Evolutionary conservation across 2,113 vertebrate genomes (phyloP).

Genomic region (Donacobius atricapilla): DNA sequence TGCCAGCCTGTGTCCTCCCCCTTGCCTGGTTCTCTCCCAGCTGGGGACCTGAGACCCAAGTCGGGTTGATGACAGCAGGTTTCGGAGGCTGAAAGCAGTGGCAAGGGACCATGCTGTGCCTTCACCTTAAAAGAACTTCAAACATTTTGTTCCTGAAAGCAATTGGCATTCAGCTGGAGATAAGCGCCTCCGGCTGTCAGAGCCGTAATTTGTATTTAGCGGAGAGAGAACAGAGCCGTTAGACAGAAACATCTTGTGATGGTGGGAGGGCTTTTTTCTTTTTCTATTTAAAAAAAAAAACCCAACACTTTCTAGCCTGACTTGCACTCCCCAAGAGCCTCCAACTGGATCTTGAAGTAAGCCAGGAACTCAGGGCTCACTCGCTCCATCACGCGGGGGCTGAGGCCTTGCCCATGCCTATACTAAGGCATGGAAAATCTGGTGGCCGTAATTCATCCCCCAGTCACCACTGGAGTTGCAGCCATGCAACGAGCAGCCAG

Average conservation of each 20-base stretch:
- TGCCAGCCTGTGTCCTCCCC: not conserved
- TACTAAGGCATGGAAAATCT: conserved; percentile 16
- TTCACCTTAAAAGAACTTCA: conserved; percentile 66
- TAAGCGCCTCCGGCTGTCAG: conserved; percentile 57
- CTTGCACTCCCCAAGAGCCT: not conserved
- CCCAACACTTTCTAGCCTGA: not conserved
- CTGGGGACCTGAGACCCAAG: not conserved
- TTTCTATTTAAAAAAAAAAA: not conserved
- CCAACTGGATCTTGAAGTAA: not conserved
- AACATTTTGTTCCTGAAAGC: conserved; percentile 54
- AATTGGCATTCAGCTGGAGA: conserved; percentile 60
- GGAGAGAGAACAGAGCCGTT: conserved; percentile 44
- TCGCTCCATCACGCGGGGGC: not conserved
- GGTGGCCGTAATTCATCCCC: not conserved
- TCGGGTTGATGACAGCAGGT: not conserved
- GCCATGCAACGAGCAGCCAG: not conserved
- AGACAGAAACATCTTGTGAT: conserved; percentile 69
- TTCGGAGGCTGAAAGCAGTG: not conserved
- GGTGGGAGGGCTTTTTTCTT: conserved; percentile 52
- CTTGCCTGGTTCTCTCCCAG: not conserved
- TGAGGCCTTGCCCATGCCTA: not conserved
- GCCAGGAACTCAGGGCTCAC: not conserved
- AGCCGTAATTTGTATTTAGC: conserved; percentile 57
- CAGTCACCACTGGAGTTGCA: not conserved
- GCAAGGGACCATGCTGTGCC: not conserved